Conservation (phyloP, 2,888 invertebrate species). For the Cerceris rybyensis region DNA sequence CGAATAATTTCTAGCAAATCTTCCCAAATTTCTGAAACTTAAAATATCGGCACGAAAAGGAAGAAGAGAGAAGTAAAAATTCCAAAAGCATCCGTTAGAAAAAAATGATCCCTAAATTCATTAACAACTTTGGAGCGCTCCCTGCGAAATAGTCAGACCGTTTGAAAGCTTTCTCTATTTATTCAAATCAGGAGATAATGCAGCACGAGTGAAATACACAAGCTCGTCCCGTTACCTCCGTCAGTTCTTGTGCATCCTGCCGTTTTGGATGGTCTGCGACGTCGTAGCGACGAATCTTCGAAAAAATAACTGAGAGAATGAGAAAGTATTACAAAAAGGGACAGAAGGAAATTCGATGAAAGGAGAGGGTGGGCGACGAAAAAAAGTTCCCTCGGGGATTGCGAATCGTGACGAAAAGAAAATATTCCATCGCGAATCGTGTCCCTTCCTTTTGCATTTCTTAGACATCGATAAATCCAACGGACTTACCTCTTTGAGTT, state of each 20-base stretch:
- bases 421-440: no score
- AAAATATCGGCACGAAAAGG: no score
- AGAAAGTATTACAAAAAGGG: slow-evolving; percentile 16
- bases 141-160: slow-evolving; percentile 51
- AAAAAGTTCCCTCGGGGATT: background rate
- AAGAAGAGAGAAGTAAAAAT: no score
- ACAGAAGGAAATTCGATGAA: background rate
- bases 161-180: slow-evolving; percentile 73
- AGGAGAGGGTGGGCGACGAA: background rate
- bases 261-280: slow-evolving; percentile 60
- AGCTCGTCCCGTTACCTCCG: slow-evolving; percentile 63
- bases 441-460: no score
- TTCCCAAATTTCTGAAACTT: no score
- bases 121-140: slow-evolving; percentile 61
- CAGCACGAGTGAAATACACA: slow-evolving; percentile 75
- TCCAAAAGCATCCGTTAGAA: no score
- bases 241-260: slow-evolving; percentile 51
- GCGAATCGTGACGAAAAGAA: slow-evolving; percentile 43
- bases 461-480: no score
- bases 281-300: slow-evolving; percentile 69
- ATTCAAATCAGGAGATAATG: slow-evolving; percentile 77
- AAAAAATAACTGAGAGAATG: slow-evolving; percentile 29
- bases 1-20: no score
- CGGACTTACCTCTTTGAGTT: background rate
- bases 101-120: no score